Evolutionary conservation across 1,140 invertebrate genomes (phyloP), one percentile per base, ranked within the genome.

Genomic region (Drosophila sp.): DNA sequence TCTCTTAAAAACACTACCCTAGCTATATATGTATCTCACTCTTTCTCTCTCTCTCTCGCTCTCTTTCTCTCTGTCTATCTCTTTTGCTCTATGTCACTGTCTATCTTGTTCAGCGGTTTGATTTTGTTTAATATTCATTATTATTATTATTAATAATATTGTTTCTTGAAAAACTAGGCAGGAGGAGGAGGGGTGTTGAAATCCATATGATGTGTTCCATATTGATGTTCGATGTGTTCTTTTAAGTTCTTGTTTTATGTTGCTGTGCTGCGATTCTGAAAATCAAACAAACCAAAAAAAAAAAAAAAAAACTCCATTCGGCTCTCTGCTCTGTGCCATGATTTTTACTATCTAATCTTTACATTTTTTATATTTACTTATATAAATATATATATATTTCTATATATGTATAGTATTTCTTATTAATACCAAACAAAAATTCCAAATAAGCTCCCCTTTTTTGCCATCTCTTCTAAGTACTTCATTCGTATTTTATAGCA

Each of bases 131-230:
- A 60, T 29, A 62, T 27, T 47, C 60, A 30, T 60, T 66, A 35
- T 57, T 58, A 35, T 62, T 41, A 62, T 41, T 60, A 60, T 38
- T 27, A 60, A 11, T 38, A 38, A 56, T 27, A 60, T 66, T 63
- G 38, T 63, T 75, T 71, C 60, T 71, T 68, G 63, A 65, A 56
- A 67, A 68, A 61, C 17, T 67, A 85, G 89, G 90, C 90, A 91
- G 90, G 44, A 50, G 44, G 44, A 50, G 44, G 90, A 91, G 90
- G 90, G 90, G 90, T 91, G 90, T 91, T 91, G 90, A 91, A 74
- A 73, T 23, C 25, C 10, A 63, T 64, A 54, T 60, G 54, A 70
- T 38, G 40, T 55, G 35, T 38, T 76, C 65, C 63, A 64, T 77
- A 63, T 67, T 68, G 55, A 85, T 84, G 40, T 69, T 68, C 58